Base-by-base conservation (phyloP, 2,888 invertebrate genomes). In the Nemotelus nigrinus region DNA sequence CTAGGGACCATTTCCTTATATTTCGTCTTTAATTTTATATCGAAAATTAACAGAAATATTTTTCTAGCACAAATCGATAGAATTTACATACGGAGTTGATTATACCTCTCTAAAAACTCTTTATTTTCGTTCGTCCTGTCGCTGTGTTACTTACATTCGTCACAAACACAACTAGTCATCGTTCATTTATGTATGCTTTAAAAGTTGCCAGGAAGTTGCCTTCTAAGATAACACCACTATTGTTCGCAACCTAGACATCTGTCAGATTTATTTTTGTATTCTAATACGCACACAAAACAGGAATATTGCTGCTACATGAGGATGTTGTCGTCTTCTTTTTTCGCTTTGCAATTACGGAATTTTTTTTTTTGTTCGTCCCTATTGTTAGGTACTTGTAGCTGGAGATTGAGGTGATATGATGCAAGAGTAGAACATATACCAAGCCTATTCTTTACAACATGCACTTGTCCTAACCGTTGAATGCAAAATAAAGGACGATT, bases 301-400 rank as follows among this genome's bases (percentile, higher is more conserved):
- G 10, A 57, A 3, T 57, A 10, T 8, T 57, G 41, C 60, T 60
- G 7, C 41, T 60, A 60, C 60, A 60, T 60, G 41, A 41, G 4
- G 39, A 60, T 60, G 60, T 60, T 39, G 53, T 53, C 55, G 7
- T 43, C 70, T 55, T 41, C 44, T 4, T 65, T 45, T 47, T 3
- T n/a, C 6, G 2, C 70, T 2, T 53, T 70, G 70, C 70, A 70
- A 70, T 70, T 55, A 70, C 70, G 70, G 43, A 70, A 3, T 55
- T 7, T 50, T 8, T 8, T 50, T 50, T 25, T 1, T 50, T 50
- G 50, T 25, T 50, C 50, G 50, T 5, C 8, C 8, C 8, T 8
- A 50, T 50, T 50, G 50, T 50, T 50, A 50, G 5, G 8, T 50
- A 7, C 39, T 3, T 3, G 7, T 39, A 39, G 25, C 39, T 39